Percentiles rank a stretch among this genome's conserved stretches.
Evolutionary conservation across 2,113 vertebrate species (phyloP).

Genomic region (Boulengeromyrus knoepffleri): DNA sequence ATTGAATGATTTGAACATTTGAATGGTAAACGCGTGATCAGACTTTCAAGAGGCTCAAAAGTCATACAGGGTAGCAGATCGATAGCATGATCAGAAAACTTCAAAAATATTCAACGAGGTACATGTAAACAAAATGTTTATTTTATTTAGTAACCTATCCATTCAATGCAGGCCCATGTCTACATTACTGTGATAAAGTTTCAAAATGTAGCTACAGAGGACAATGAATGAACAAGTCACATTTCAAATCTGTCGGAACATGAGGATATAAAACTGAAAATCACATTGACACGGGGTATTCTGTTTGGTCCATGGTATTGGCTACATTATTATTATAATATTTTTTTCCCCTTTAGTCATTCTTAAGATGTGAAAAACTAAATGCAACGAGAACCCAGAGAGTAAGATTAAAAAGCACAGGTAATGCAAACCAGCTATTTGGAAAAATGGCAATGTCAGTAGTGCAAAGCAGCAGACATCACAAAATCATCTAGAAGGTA

Average conservation of each 20-base stretch:
- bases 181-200: not conserved
- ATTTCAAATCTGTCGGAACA: not conserved
- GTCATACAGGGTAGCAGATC: not conserved
- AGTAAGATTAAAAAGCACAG: not conserved
- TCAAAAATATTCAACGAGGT: not conserved
- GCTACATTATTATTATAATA: not conserved
- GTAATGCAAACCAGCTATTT: not conserved
- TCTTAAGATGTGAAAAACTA: not conserved
- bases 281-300: not conserved
- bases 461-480: not conserved
- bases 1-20: not conserved
- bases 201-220: constrained; percentile 2
- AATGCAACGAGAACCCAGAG: not conserved
- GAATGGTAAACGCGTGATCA: not conserved
- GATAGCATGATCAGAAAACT: not conserved
- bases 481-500: not conserved
- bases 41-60: not conserved
- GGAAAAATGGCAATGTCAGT: not conserved
- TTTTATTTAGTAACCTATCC: constrained; percentile 2
- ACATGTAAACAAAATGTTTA: not conserved
- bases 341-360: not conserved
- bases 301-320: not conserved
- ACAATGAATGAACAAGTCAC: not conserved
- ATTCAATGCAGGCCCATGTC: not conserved
- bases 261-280: not conserved